These are phyloP conservation scores for Galbula dea DNA, from an alignment of 2,113 vertebrate genomes.

Conservation along the genomic window DNA sequence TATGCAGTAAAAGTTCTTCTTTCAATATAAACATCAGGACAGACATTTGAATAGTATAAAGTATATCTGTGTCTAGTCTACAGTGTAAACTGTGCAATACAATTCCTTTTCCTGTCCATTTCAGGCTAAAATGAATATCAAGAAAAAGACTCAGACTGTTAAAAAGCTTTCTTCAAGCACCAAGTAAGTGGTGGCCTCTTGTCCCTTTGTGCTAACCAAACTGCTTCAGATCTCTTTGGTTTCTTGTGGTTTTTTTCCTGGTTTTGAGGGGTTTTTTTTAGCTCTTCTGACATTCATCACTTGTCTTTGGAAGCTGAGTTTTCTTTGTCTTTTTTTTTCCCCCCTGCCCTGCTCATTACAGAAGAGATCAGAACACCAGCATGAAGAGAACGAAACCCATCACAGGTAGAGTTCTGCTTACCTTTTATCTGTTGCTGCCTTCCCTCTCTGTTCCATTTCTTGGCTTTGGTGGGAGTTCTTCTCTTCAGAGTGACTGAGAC, in stretches of 20 bases:
- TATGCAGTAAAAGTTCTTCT: too few species aligned
- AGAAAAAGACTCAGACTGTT: conserved; percentile 20
- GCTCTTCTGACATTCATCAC: neutral
- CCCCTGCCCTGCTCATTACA: neutral
- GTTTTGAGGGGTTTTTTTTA: neutral
- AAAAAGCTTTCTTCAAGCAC: conserved; percentile 23
- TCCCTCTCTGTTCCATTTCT: too few species aligned
- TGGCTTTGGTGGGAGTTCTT: neutral
- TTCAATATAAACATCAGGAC: too few species aligned
- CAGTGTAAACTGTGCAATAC: neutral
- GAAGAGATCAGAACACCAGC: conserved; percentile 39
- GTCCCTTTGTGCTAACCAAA: fast-evolving
- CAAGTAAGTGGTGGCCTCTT: conserved; percentile 38
- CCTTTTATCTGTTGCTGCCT: neutral
- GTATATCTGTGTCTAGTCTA: too few species aligned
- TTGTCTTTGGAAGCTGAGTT: neutral
- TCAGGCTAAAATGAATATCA: conserved; percentile 58
- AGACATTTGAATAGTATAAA: neutral
- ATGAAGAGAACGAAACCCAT: neutral
- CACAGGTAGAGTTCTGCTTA: conserved; percentile 28
- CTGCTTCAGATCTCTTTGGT: fast-evolving
- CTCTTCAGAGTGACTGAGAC: neutral
- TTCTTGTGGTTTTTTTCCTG: neutral
- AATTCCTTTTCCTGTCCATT: neutral
- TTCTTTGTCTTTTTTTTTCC: neutral